Percentiles rank a stretch among this genome's conserved stretches.
phyloP scores from a whole-genome alignment of 2,113 vertebrate species.

The Pyxicephalus adspersus region DNA sequence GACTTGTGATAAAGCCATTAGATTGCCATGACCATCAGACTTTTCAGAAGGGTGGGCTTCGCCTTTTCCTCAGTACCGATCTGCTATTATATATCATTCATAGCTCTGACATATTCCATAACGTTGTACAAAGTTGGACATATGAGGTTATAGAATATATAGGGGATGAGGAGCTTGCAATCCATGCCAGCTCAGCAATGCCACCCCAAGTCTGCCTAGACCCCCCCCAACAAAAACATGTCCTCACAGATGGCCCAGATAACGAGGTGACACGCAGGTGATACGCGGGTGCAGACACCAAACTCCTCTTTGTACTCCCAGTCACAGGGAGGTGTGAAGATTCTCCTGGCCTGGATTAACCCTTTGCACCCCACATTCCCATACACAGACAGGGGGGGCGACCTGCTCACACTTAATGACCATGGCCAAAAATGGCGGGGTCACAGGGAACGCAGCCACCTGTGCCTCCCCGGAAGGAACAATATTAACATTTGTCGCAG shows the following conservation, averaged over 20 bases:
- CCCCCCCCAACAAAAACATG: background rate
- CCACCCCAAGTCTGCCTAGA: background rate
- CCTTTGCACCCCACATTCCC: background rate
- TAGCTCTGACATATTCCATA: too few relatives aligned
- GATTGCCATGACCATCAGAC: too few relatives aligned
- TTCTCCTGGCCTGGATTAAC: background rate
- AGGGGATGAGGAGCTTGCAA: too few relatives aligned
- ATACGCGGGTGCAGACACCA: conserved; percentile 26
- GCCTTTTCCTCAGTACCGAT: too few relatives aligned
- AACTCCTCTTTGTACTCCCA: conserved; percentile 32
- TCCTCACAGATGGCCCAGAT: conserved; percentile 4
- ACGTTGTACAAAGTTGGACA: too few relatives aligned
- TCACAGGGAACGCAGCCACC: background rate
- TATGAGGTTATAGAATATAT: too few relatives aligned
- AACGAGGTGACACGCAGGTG: conserved; percentile 5
- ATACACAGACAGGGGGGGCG: background rate
- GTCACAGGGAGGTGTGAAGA: conserved; percentile 34
- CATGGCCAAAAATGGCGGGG: background rate
- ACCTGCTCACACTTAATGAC: background rate
- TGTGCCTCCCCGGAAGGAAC: background rate
- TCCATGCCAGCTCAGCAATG: too few relatives aligned
- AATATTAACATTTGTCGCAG: too few relatives aligned
- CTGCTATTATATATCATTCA: too few relatives aligned
- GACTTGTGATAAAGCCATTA: too few relatives aligned
- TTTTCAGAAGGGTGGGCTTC: too few relatives aligned